Evolutionary conservation across 2,113 vertebrate species (phyloP).

Genomic region (Arizona elegans): DNA sequence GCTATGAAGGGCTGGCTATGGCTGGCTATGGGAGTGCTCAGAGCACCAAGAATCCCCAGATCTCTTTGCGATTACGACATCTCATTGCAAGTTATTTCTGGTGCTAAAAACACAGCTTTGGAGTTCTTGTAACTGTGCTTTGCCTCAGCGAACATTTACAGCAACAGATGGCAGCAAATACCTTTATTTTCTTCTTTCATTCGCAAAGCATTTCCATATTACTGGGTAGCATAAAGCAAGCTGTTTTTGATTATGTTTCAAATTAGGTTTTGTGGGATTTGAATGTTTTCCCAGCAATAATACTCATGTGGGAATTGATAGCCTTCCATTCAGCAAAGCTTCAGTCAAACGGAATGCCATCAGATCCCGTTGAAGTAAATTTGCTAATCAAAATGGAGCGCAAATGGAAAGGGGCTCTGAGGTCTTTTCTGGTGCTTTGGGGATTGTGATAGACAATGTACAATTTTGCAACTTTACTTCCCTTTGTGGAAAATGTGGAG

Average conservation of each 20-base stretch:
- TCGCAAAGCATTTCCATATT: neutral
- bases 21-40: neutral
- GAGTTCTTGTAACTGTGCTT: neutral
- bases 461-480: neutral
- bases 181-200: neutral
- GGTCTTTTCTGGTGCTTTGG: neutral
- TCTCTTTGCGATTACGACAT: neutral
- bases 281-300: neutral
- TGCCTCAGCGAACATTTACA: neutral
- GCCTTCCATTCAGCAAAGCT: neutral
- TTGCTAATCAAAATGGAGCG: neutral
- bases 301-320: too few species aligned
- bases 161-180: constrained; percentile 13
- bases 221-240: neutral
- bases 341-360: neutral
- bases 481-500: neutral
- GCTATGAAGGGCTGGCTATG: too few species aligned
- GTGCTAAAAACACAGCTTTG: neutral
- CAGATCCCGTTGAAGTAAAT: neutral
- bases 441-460: neutral
- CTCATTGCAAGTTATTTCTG: neutral
- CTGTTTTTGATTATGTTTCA: neutral
- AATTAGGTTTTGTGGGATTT: neutral
- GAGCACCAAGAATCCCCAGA: neutral
- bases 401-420: neutral